Percentiles rank a stretch among this genome's conserved stretches.
phyloP scores from a whole-genome alignment of 2,888 invertebrate genomes.

The Diadegma fenestrale region DNA sequence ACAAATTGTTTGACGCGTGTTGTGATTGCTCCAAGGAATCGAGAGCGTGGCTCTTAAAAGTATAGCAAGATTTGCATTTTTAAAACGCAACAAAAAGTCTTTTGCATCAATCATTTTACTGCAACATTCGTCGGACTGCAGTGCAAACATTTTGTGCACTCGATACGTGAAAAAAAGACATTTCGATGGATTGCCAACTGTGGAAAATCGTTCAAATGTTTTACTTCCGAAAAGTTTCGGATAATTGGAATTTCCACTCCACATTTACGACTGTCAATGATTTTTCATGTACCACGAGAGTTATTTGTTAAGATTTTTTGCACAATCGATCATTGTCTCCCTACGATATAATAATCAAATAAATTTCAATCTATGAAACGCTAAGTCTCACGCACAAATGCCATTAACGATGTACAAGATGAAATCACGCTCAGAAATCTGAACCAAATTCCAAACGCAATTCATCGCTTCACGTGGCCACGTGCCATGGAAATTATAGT shows the following conservation, averaged over 20 bases:
- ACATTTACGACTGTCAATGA: background rate
- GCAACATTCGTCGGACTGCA: background rate
- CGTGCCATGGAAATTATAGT: too few species aligned
- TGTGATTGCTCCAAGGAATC: background rate
- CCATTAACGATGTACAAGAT: background rate
- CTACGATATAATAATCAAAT: conserved; percentile 56
- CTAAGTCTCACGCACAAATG: background rate
- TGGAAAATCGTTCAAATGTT: conserved; percentile 14
- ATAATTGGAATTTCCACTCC: background rate
- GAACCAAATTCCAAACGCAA: too few species aligned
- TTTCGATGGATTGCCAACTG: background rate
- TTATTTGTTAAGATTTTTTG: conserved; percentile 50
- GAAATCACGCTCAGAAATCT: background rate
- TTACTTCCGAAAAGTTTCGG: background rate
- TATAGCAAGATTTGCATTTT: background rate
- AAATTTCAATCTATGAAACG: background rate
- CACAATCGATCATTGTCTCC: conserved; percentile 43
- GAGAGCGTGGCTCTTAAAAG: background rate
- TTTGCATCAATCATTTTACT: background rate
- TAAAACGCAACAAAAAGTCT: background rate
- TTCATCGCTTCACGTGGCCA: too few species aligned
- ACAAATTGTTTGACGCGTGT: conserved; percentile 2
- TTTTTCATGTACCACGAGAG: background rate
- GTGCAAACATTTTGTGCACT: background rate
- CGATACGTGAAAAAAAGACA: background rate